phyloP scores from a whole-genome alignment of 2,797 vertebrate genomes.

The Silurus lanzhouensis region DNA sequence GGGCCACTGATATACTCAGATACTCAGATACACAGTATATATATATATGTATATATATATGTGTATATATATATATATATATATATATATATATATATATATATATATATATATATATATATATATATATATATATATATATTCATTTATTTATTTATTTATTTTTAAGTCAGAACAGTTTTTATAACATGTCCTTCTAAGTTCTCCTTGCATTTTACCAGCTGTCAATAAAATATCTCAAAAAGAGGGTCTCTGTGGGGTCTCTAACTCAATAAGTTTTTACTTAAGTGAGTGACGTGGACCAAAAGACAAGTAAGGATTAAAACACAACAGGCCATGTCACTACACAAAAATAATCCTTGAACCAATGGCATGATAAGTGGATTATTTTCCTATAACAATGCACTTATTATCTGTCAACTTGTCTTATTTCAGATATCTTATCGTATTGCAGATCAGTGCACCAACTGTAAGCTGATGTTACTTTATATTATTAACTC shows the following conservation, averaged over 20 bases:
- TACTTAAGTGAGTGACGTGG: background rate
- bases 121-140: no score
- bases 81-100: no score
- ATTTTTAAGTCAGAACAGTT: no score
- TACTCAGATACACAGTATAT: no score
- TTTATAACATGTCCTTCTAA: no score
- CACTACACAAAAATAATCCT: background rate
- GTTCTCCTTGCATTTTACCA: background rate
- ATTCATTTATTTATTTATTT: no score
- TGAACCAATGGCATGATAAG: background rate
- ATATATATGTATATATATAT: no score
- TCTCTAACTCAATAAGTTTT: background rate
- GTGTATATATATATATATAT: no score
- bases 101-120: no score
- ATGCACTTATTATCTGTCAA: background rate
- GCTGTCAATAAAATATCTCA: background rate
- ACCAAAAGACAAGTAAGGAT: background rate
- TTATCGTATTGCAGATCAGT: background rate
- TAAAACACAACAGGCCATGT: background rate
- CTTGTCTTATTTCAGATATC: background rate
- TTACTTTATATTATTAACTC: background rate
- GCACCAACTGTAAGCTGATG: background rate
- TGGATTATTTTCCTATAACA: background rate
- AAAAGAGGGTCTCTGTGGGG: background rate
- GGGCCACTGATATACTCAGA: background rate